A percentile compares a stretch with the other conserved stretches of the same genome.
phyloP scores from a whole-genome alignment of 2,797 vertebrate genomes.

The Pachyuromys duprasi region DNA sequence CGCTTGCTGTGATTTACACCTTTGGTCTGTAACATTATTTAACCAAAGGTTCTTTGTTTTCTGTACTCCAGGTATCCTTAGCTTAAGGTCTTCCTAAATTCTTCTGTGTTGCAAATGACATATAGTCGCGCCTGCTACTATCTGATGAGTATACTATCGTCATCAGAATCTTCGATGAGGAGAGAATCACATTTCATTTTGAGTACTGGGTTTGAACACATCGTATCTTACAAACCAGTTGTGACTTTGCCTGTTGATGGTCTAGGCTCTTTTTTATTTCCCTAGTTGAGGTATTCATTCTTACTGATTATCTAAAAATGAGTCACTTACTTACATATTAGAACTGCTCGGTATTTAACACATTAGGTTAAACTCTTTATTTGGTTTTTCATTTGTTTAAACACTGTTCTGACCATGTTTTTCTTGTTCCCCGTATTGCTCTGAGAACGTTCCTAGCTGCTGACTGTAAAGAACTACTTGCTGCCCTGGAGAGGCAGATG shows the following conservation, averaged over 20 bases:
- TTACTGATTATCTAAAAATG: constrained; percentile 5
- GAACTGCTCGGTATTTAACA: constrained; percentile 21
- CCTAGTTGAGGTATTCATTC: background rate
- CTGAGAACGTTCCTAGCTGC: constrained; percentile 85
- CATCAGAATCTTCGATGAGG: background rate
- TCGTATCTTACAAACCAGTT: background rate
- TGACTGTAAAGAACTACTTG: constrained; percentile 86
- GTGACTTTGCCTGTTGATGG: constrained; percentile 22
- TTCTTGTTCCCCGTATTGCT: constrained; percentile 75
- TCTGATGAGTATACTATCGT: too few relatives aligned
- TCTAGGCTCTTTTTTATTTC: background rate
- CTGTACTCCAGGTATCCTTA: background rate
- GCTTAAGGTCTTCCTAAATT: background rate
- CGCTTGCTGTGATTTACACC: background rate
- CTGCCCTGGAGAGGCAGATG: constrained; percentile 86
- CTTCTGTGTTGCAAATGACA: constrained; percentile 23
- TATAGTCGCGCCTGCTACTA: background rate
- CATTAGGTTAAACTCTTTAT: constrained; percentile 33
- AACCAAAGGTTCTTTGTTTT: background rate
- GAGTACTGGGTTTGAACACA: background rate
- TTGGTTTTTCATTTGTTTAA: constrained; percentile 58
- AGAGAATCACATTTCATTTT: constrained; percentile 43
- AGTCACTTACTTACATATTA: constrained; percentile 12
- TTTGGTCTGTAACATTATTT: background rate
- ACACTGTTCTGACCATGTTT: constrained; percentile 40